phyloP scores from a whole-genome alignment of 2,888 invertebrate species.

The Microdon myrmicae region DNA sequence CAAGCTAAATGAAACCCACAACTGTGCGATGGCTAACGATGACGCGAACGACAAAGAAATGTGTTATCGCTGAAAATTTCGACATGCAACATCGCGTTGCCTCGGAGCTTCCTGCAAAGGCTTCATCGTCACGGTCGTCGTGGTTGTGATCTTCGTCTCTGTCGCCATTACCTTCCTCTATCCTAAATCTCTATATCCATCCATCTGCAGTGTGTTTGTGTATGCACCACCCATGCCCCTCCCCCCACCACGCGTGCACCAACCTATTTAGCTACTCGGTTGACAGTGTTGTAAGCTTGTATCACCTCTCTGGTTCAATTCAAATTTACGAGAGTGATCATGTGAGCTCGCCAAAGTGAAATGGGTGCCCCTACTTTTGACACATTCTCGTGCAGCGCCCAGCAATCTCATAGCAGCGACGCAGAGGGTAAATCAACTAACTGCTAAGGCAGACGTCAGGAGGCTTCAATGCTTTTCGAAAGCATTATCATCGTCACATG shows the following conservation, averaged over 20 bases:
- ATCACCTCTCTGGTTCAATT: conserved; percentile 47
- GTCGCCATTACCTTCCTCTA: no score
- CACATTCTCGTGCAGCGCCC: conserved; percentile 45
- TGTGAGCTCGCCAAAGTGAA: conserved; percentile 50
- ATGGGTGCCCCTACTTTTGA: conserved; percentile 51
- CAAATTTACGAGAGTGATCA: conserved; percentile 52
- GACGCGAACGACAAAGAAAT: conserved; percentile 38
- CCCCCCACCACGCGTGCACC: no score
- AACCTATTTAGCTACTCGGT: no score
- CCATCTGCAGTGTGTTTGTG: not conserved
- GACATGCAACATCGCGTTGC: conserved; percentile 49
- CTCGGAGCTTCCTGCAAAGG: conserved; percentile 32
- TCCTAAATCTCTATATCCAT: conserved; percentile 20
- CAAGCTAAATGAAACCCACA: conserved; percentile 36
- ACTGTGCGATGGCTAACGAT: conserved; percentile 21
- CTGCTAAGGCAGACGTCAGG: conserved; percentile 36
- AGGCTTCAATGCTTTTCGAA: conserved; percentile 51
- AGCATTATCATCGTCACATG: conserved; percentile 67
- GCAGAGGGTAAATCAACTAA: conserved; percentile 12
- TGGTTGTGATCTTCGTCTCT: no score
- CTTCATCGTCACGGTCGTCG: no score
- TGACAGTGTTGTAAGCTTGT: conserved; percentile 41
- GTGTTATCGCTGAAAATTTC: conserved; percentile 50
- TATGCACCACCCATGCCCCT: no score
- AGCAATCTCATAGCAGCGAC: conserved; percentile 3